Base-by-base conservation (phyloP, 2,797 vertebrate species). In the Tapirus indicus region DNA sequence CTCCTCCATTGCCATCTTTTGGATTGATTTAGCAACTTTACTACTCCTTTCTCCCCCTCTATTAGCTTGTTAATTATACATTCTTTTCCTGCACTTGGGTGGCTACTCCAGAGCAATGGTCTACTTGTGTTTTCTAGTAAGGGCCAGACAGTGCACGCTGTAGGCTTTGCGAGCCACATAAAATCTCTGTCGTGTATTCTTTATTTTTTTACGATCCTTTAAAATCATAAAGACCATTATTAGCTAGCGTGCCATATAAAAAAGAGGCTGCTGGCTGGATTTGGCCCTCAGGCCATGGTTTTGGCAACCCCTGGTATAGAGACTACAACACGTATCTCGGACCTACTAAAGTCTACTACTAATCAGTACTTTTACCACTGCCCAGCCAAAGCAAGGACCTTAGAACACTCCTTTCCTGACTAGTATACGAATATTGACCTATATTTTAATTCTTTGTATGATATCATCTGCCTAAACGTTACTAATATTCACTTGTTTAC, bases 341-440 rank as follows among this genome's bases (percentile, higher is more conserved):
- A 52, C 72, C 35, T 18, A 1, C 27, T 64, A 29, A 44, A 35
- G 29, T 47, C 83, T 58, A 17, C 32, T 18, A 5, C n/a, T 7
- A 54, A 1, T 16, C 13, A 21, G 41, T 35, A 0, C 74, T 52
- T 58, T 80, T 12, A 3, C 27, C 9, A 21, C 18, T 14, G 17
- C 35, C 25, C 32, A 52, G 80, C 25, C 32, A 18, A 0, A 8
- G 0, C 12, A 2, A 12, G n/a, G 29, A 14, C 60, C 7, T 11
- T 25, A 16, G 66, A 6, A 14, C 38, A 58, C 38, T 44, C 6
- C 11, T 29, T 21, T 84, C 64, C 77, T 25, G 8, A 64, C 13
- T 25, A 38, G 20, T 32, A 2, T 25, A 0, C 3, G 1, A 1
- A 47, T 29, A 6, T 16, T n/a, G 52, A 47, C 29, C 29, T 20